Evolutionary conservation across 1,140 invertebrate genomes (phyloP).

Genomic region (Eumeta japonica): DNA sequence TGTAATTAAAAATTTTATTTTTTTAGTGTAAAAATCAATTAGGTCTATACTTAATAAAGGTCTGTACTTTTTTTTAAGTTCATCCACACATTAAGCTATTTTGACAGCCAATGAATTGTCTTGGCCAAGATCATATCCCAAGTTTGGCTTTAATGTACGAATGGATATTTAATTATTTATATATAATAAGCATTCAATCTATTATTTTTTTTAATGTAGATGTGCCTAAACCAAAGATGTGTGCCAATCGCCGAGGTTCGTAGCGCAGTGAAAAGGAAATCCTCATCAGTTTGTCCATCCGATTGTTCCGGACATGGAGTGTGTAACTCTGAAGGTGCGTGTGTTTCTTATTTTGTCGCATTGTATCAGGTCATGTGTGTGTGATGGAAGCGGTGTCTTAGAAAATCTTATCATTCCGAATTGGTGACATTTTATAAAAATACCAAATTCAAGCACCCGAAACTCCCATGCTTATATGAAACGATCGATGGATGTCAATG

Average conservation of each 20-base stretch:
- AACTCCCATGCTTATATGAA: too few relatives aligned
- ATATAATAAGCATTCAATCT: background rate
- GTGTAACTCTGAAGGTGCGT: slow-evolving; percentile 73
- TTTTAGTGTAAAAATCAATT: too few relatives aligned
- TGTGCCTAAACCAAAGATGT: slow-evolving; percentile 93
- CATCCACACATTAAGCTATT: too few relatives aligned
- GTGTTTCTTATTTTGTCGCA: background rate
- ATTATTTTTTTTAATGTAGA: slow-evolving; percentile 57
- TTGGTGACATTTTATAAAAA: background rate
- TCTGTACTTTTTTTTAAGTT: too few relatives aligned
- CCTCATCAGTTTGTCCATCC: slow-evolving; percentile 66
- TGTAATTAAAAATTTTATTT: too few relatives aligned
- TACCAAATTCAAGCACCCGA: background rate
- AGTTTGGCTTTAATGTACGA: too few relatives aligned
- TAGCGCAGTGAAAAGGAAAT: slow-evolving; percentile 35
- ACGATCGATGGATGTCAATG: too few relatives aligned
- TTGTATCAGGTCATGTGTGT: too few relatives aligned
- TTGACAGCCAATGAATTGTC: background rate
- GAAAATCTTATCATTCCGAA: background rate
- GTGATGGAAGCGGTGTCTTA: too few relatives aligned
- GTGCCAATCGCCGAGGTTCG: slow-evolving; percentile 68
- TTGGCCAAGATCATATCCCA: background rate
- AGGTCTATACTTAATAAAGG: too few relatives aligned
- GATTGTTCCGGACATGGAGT: slow-evolving; percentile 88
- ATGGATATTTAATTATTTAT: background rate